Conservation (phyloP, 2,797 vertebrate species). For the Synanceia verrucosa region DNA sequence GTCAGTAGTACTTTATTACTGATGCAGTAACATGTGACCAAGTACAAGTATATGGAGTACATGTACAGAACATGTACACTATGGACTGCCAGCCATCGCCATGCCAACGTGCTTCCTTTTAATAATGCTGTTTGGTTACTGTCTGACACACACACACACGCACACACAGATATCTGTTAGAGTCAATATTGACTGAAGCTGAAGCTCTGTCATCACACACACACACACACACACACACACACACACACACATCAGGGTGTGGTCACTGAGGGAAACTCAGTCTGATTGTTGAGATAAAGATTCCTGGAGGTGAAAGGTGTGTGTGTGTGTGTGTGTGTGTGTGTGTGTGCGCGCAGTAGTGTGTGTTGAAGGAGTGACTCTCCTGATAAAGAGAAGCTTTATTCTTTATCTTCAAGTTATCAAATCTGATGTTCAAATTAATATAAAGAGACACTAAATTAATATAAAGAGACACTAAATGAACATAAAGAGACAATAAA, state of each 20-base stretch:
- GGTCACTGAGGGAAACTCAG: constrained; percentile 9
- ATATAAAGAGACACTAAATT: too few relatives aligned
- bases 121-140: background rate
- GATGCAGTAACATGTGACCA: too few relatives aligned
- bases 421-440: too few relatives aligned
- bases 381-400: too few relatives aligned
- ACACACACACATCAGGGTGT: constrained; percentile 20
- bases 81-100: background rate
- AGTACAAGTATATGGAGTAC: too few relatives aligned
- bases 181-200: constrained; percentile 47
- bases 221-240: constrained; percentile 8
- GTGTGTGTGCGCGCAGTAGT: constrained; percentile 11
- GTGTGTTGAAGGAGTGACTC: constrained; percentile 31
- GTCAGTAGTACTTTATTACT: too few relatives aligned
- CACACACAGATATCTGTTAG: constrained; percentile 13
- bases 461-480: too few relatives aligned
- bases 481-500: too few relatives aligned
- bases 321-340: constrained; percentile 23
- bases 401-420: too few relatives aligned
- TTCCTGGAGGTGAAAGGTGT: background rate
- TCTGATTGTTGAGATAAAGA: constrained; percentile 19
- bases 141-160: background rate
- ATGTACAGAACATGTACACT: background rate
- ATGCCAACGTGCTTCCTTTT: constrained; percentile 1
- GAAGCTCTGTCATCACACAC: constrained; percentile 3